phyloP scores from a whole-genome alignment of 2,113 vertebrate genomes.

The Kryptolebias marmoratus region DNA sequence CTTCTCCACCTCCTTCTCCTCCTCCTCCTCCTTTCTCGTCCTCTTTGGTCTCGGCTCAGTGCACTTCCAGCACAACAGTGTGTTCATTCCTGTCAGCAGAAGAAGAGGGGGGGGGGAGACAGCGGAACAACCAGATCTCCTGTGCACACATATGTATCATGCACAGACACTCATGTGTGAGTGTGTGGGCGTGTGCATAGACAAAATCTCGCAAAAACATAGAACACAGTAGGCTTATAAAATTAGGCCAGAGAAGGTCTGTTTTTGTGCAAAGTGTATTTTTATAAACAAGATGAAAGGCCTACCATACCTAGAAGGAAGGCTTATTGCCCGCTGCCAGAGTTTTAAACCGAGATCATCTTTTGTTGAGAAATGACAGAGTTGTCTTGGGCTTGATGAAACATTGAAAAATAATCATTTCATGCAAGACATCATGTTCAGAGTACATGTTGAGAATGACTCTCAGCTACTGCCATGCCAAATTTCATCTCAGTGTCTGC shows the following conservation, averaged over 20 bases:
- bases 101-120: slow-evolving; percentile 64
- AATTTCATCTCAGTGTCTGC: no score
- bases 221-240: slow-evolving; percentile 24
- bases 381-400: no score
- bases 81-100: slow-evolving; percentile 76
- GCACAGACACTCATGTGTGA: not conserved
- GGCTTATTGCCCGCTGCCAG: no score
- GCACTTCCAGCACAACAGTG: slow-evolving; percentile 60
- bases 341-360: no score
- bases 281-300: slow-evolving; percentile 15
- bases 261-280: slow-evolving; percentile 39
- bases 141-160: slow-evolving; percentile 17
- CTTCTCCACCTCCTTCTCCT: slow-evolving; percentile 52
- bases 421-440: no score
- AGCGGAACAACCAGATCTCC: slow-evolving; percentile 57
- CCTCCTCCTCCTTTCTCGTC: slow-evolving; percentile 55
- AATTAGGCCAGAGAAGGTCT: slow-evolving; percentile 30
- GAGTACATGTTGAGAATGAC: no score
- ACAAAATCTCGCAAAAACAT: slow-evolving; percentile 10
- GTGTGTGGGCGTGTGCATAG: not conserved
- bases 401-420: no score
- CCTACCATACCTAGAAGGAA: no score
- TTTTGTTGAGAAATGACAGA: no score
- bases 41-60: slow-evolving; percentile 58
- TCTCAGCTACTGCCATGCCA: no score